Evolutionary conservation across 2,797 vertebrate genomes (phyloP).

Genomic region (Lepus oiostolus): DNA sequence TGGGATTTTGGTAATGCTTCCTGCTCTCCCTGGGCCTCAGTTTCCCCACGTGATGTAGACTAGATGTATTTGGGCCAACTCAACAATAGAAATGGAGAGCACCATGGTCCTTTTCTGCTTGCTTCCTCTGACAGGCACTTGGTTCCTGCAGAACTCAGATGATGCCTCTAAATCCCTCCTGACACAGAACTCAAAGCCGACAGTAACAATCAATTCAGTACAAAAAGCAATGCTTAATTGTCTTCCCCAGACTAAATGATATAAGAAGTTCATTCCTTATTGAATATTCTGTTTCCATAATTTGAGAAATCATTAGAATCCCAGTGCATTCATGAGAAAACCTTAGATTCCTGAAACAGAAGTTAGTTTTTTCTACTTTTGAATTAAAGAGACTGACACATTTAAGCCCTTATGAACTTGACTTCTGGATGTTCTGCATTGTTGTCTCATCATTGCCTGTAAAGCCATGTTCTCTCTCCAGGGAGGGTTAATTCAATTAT

Average conservation of each 20-base stretch:
- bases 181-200: background rate
- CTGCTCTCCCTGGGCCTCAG: background rate
- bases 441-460: background rate
- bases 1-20: background rate
- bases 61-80: background rate
- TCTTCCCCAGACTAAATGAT: slow-evolving; percentile 4
- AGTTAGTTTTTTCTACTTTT: background rate
- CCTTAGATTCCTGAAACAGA: background rate
- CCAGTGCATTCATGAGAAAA: background rate
- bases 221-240: background rate
- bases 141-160: background rate
- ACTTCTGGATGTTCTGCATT: background rate
- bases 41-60: background rate
- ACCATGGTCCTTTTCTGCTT: background rate
- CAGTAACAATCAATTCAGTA: background rate
- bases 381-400: background rate
- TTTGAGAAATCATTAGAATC: slow-evolving; percentile 16
- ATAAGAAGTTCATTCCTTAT: slow-evolving; percentile 40
- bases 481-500: slow-evolving; percentile 5
- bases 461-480: background rate
- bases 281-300: slow-evolving; percentile 15
- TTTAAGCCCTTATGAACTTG: background rate
- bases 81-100: background rate
- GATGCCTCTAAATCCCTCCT: slow-evolving; percentile 35
- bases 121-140: background rate